Base-by-base conservation (phyloP, 2,113 vertebrate genomes). In the Laticauda colubrina region DNA sequence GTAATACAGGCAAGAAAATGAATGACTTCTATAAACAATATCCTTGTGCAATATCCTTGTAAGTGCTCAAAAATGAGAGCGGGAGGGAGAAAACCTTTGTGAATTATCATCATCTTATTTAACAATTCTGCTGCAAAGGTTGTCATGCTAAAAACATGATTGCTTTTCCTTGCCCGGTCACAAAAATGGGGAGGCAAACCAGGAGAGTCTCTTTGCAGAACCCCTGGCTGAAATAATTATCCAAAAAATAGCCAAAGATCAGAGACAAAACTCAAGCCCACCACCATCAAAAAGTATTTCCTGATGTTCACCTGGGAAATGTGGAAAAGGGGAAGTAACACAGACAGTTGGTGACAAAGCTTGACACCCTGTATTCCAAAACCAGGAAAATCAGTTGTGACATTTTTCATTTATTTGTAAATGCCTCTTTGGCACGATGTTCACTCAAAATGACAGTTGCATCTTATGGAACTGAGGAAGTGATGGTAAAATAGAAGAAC, bases 351-450 rank as follows among this genome's bases (percentile, higher is more conserved):
- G 98, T 98, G 99, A 99, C 98, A 98, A 98, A 98, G 98, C 98
- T 98, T 48, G 98, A 98, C 98, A 98, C 93, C 88, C 95, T 95
- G 96, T 97, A 96, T 96, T 98, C 98, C 96, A 94, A 96, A 98
- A 98, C 96, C 95, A 98, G 97, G 97, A 95, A 98, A 99, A 99
- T 99, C 98, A 98, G 98, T 98, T 99, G 98, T 99, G 99, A 99
- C 99, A 99, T 99, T 99, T 99, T 99, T 99, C 98, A 99, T 99
- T 99, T 99, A 99, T 99, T 99, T 99, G 99, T 99, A 99, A 99
- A 99, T 99, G 99, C 97, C 97, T 99, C 98, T 98, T 98, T 98
- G 98, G 98, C 98, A 98, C 98, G 95, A 98, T 96, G 97, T 98
- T 99, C 98, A 99, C 98, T 98, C 97, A 98, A 98, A 98, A 98